Evolutionary conservation across 2,888 invertebrate species (phyloP).

Genomic region (Nowickia ferox): DNA sequence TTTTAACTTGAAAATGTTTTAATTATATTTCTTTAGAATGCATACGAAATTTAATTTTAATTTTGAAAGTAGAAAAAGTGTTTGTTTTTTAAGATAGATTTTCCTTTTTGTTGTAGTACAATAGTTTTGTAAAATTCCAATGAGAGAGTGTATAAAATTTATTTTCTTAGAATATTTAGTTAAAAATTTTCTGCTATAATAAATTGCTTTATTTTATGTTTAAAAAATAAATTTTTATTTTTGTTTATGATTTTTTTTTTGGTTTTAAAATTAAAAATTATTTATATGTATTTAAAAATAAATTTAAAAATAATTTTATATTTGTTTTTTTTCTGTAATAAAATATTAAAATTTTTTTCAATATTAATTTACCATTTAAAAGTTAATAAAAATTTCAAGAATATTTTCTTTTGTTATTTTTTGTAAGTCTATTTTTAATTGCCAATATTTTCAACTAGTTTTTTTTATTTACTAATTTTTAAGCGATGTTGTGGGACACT

Average conservation of each 20-base stretch:
- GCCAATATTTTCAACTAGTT: conserved; percentile 71
- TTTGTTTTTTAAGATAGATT: conserved; percentile 49
- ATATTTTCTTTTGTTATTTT: conserved; percentile 61
- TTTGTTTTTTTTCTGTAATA: conserved; percentile 46
- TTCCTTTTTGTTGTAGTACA: conserved; percentile 35
- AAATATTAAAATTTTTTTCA: conserved; percentile 68
- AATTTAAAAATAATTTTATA: conserved; percentile 58
- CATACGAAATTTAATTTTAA: conserved; percentile 17
- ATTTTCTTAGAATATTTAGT: conserved; percentile 69
- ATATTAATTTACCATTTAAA: conserved; percentile 74
- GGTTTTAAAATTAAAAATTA: conserved; percentile 57
- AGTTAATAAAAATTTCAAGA: conserved; percentile 74
- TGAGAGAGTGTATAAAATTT: conserved; percentile 67
- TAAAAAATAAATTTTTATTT: conserved; percentile 61
- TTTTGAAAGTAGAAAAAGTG: conserved; percentile 55
- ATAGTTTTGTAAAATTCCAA: conserved; percentile 69
- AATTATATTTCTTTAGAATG: conserved; percentile 17
- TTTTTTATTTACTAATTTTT: conserved; percentile 35
- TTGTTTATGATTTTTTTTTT: conserved; percentile 29
- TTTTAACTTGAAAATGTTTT: conserved; percentile 34
- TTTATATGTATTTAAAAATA: conserved; percentile 48
- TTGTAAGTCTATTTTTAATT: conserved; percentile 74
- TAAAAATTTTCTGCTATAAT: conserved; percentile 70
- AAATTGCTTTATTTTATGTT: conserved; percentile 69
- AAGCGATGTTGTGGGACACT: conserved; percentile 22